These are phyloP conservation scores for Blera fallax DNA, from an alignment of 2,888 invertebrate genomes.

Conservation along the genomic window DNA sequence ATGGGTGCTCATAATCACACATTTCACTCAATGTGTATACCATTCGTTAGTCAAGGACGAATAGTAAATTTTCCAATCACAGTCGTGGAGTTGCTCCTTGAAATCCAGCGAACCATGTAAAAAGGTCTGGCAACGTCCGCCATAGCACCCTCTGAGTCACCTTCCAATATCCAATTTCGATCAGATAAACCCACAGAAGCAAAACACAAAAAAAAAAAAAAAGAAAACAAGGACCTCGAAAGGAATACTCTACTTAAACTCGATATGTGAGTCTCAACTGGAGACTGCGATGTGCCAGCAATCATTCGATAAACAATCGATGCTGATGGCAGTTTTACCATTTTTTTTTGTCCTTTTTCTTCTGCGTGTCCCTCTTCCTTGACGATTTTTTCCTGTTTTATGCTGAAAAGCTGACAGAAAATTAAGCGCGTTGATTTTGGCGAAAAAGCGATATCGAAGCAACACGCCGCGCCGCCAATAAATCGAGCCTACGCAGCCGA, in stretches of 20 bases:
- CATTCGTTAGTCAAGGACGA: too few relatives aligned
- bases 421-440: slow-evolving; percentile 71
- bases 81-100: not conserved
- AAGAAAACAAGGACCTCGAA: slow-evolving; percentile 14
- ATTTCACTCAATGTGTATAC: too few relatives aligned
- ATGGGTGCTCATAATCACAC: too few relatives aligned
- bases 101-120: too few relatives aligned
- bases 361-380: not conserved
- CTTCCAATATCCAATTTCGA: slow-evolving; percentile 50
- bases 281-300: slow-evolving; percentile 31
- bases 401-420: slow-evolving; percentile 70
- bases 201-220: too few relatives aligned
- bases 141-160: slow-evolving; percentile 18
- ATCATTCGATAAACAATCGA: slow-evolving; percentile 68
- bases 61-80: too few relatives aligned
- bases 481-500: slow-evolving; percentile 47
- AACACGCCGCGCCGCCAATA: slow-evolving; percentile 61
- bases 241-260: not conserved
- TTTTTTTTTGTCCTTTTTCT: not conserved
- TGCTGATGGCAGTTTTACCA: slow-evolving; percentile 49
- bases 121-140: slow-evolving; percentile 20
- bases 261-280: slow-evolving; percentile 6
- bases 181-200: slow-evolving; percentile 57
- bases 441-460: slow-evolving; percentile 56
- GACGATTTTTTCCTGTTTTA: slow-evolving; percentile 33